Percentiles rank a stretch among this genome's conserved stretches.
Conservation (phyloP, 2,888 invertebrate species). For the Parasteatoda lunata region DNA sequence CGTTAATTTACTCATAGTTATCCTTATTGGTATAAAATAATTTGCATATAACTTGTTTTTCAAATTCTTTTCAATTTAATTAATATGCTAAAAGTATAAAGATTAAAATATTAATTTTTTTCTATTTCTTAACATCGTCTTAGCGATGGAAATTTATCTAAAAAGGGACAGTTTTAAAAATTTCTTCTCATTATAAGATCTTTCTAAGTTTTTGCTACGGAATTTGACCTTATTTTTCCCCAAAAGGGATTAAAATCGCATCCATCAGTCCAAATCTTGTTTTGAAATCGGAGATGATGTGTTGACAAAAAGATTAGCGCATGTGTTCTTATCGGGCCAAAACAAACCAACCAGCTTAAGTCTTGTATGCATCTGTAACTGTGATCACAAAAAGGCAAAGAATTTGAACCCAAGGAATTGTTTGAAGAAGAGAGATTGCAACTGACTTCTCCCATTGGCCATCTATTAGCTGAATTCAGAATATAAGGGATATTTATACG, state of each 20-base stretch:
- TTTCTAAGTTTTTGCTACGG: too few relatives aligned
- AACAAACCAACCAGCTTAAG: slow-evolving; percentile 21
- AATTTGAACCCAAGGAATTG: slow-evolving; percentile 11
- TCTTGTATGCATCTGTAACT: slow-evolving; percentile 6
- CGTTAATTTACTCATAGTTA: not conserved
- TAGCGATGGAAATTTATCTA: too few relatives aligned
- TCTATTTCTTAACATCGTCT: not conserved
- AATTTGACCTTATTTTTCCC: not conserved
- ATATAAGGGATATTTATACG: too few relatives aligned
- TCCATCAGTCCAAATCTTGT: not conserved
- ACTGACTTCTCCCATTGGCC: slow-evolving; percentile 12
- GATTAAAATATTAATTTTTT: not conserved
- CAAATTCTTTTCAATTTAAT: not conserved
- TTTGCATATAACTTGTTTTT: not conserved
- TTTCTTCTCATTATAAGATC: too few relatives aligned
- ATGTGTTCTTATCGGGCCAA: slow-evolving; percentile 1
- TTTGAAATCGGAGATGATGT: not conserved
- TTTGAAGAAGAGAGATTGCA: slow-evolving; percentile 14
- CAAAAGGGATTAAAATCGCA: not conserved
- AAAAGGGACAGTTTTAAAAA: too few relatives aligned
- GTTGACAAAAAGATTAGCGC: not conserved
- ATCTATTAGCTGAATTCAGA: slow-evolving; percentile 5
- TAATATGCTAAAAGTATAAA: not conserved
- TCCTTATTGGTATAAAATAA: not conserved
- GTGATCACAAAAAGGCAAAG: not conserved